These are phyloP conservation scores for Xiphophorus hellerii DNA, from an alignment of 2,113 vertebrate genomes.

Conservation along the genomic window DNA sequence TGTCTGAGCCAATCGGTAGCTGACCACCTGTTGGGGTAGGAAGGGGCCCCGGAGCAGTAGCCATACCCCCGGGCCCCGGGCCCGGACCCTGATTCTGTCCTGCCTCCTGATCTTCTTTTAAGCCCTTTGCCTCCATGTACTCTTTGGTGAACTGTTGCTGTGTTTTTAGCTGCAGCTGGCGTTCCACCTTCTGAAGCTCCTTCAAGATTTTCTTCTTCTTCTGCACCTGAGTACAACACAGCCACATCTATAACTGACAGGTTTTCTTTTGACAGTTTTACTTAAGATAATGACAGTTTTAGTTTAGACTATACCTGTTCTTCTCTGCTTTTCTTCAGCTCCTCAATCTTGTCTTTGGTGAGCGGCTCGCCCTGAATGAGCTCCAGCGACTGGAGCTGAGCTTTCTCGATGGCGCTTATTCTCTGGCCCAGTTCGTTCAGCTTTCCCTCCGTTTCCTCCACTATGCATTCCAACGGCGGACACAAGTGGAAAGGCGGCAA, in stretches of 20 bases:
- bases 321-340: conserved; percentile 99
- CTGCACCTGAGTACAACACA: conserved; percentile 84
- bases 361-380: conserved; percentile 99
- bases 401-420: conserved; percentile 99
- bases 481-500: conserved; percentile 96
- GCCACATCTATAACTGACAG: conserved; percentile 10
- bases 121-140: conserved; percentile 98
- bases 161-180: conserved; percentile 98
- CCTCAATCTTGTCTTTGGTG: conserved; percentile 99
- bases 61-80: conserved; percentile 71
- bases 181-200: conserved; percentile 99
- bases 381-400: conserved; percentile 97
- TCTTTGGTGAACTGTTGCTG: conserved; percentile 99
- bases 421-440: conserved; percentile 99
- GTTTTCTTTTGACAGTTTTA: background rate
- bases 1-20: conserved; percentile 85
- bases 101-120: conserved; percentile 85
- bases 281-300: background rate
- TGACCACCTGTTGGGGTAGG: conserved; percentile 45
- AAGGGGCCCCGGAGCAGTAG: conserved; percentile 43
- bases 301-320: conserved; percentile 84
- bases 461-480: conserved; percentile 99
- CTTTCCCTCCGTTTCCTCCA: conserved; percentile 99
- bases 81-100: conserved; percentile 76
- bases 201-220: conserved; percentile 99